These are phyloP conservation scores for Hydractinia symbiolongicarpus DNA, from an alignment of 30 jellyfish, hydroid and myxozoan genomes.

Conservation along the genomic window DNA sequence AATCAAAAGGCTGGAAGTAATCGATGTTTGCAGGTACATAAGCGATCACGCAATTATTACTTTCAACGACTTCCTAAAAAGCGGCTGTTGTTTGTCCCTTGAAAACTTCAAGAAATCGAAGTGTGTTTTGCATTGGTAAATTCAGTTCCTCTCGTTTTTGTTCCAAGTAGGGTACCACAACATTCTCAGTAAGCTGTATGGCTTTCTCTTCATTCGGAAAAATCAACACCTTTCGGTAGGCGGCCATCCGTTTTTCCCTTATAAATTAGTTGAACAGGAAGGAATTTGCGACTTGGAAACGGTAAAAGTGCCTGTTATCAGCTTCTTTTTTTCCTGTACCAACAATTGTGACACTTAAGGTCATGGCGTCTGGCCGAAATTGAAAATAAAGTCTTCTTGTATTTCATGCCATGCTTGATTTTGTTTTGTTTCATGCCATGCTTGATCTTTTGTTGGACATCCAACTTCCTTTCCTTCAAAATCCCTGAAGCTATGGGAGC, in stretches of 20 bases:
- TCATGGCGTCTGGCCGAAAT: conserved; percentile 40
- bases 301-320: conserved; percentile 40
- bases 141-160: not conserved
- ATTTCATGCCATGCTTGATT: conserved; percentile 44
- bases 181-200: not conserved
- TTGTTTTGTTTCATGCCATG: no score
- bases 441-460: conserved; percentile 40
- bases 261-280: no score
- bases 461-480: conserved; percentile 48
- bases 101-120: not conserved
- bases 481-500: conserved; percentile 47
- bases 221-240: not conserved
- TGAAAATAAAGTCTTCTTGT: conserved; percentile 41
- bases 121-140: not conserved
- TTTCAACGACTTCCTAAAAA: not conserved
- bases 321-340: conserved; percentile 46
- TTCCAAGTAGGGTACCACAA: not conserved
- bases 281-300: not conserved
- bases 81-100: conserved; percentile 4
- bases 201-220: not conserved
- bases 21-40: no score
- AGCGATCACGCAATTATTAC: no score
- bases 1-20: no score
- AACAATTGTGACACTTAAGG: conserved; percentile 31
- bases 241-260: not conserved